Evolutionary conservation across 1,140 invertebrate species (phyloP).

Genomic region (Caenorhabditis remanei): DNA sequence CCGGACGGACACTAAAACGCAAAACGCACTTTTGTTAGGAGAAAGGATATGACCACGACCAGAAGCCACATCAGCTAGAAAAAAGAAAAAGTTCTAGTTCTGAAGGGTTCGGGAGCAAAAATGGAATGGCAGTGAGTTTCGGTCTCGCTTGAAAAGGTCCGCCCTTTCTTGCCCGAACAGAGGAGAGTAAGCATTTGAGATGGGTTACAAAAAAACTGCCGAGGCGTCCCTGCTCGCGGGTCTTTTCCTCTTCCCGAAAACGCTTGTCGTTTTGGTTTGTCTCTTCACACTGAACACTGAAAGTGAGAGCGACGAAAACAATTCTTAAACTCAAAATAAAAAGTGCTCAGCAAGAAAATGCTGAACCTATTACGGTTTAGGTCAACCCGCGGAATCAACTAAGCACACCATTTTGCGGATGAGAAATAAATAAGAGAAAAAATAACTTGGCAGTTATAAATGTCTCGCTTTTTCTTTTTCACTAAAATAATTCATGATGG

Average conservation of each 20-base stretch:
- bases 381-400: background rate
- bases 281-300: constrained; percentile 46
- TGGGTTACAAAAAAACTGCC: constrained; percentile 45
- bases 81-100: constrained; percentile 13
- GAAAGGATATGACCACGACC: background rate
- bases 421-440: background rate
- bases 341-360: background rate
- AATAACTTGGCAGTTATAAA: background rate
- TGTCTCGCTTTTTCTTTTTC: background rate
- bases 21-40: constrained; percentile 37
- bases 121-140: constrained; percentile 8
- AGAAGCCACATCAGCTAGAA: background rate
- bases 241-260: background rate
- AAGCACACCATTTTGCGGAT: background rate
- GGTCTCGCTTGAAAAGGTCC: constrained; percentile 48
- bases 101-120: constrained; percentile 24
- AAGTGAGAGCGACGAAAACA: background rate
- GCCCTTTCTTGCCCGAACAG: constrained; percentile 13
- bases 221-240: background rate
- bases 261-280: constrained; percentile 41
- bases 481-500: constrained; percentile 19
- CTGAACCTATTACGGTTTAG: background rate
- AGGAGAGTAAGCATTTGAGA: constrained; percentile 38
- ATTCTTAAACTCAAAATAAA: background rate
- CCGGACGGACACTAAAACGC: constrained; percentile 13